Base-by-base conservation (phyloP, 2,888 invertebrate genomes). In the Orthosia incerta region DNA sequence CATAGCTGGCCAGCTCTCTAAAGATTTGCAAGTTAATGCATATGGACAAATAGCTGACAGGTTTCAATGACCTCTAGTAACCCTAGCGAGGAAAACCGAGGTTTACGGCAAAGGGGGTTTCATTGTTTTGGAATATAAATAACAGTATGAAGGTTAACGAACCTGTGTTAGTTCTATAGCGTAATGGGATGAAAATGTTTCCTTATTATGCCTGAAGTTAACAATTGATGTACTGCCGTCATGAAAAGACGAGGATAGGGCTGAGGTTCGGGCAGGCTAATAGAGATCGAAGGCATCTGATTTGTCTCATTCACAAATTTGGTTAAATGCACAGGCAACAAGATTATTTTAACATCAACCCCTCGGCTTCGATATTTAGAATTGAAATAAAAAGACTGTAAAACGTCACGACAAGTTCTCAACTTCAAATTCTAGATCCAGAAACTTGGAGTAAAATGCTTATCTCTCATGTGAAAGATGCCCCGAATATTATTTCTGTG, bases 21-120 rank as follows among this genome's bases (percentile, higher is more conserved):
- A 65, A 71, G 80, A 83, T 81, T 83, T 80, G 81, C 81, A 81
- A 81, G 71, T 83, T 74, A 83, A 83, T 79, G 57, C 59, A 57
- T 57, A 13, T 18, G 66, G 53, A 59, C 83, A 64, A 81, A 83
- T 74, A 68, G 51, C n/a, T 46, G 20, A 51, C 45, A 51, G 31
- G 80, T 57, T 57, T 26, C 74, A 65, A 74, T 63, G 80, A 75
- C 75, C 81, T 68, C 46, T 12, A 4, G 61, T 79, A 57, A 65
- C 56, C 26, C 39, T 56, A 20, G 64, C 48, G 15, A 46, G 23
- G 26, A 57, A 61, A 59, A 46, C 39, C 23, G 16, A 55, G 2
- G 53, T 57, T 64, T 51, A 18, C 13, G 45, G 12, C 20, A 50
- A 57, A 46, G 11, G 9, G 39, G 16, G 23, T 45, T n/a, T n/a